Conservation (phyloP, 2,797 vertebrate species). For the Takifugu rubripes region DNA sequence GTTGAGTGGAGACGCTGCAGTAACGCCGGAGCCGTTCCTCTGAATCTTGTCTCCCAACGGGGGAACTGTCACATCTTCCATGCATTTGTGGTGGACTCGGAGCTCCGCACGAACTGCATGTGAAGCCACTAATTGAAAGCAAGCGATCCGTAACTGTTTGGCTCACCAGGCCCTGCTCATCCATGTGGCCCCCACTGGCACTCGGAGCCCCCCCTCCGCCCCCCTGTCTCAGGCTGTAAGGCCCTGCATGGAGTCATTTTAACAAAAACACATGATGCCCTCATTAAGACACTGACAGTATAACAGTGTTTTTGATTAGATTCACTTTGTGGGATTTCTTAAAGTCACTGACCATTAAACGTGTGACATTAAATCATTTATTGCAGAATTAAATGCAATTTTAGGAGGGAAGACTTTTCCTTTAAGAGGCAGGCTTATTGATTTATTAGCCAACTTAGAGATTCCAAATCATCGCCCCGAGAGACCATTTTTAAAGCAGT, state of each 20-base stretch:
- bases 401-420: too few species aligned
- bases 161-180: constrained; percentile 64
- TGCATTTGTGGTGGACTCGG: constrained; percentile 65
- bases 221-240: constrained; percentile 11
- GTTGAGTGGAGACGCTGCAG: constrained; percentile 65
- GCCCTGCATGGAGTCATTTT: background rate
- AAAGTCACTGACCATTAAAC: background rate
- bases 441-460: too few species aligned
- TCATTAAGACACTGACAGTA: background rate
- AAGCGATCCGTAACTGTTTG: constrained; percentile 71
- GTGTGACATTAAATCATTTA: too few species aligned
- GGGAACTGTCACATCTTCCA: constrained; percentile 68
- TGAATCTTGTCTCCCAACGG: constrained; percentile 54
- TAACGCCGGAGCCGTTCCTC: constrained; percentile 58
- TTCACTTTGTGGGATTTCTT: background rate
- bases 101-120: constrained; percentile 66
- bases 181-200: constrained; percentile 62
- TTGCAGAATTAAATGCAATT: too few species aligned
- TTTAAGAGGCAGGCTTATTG: too few species aligned
- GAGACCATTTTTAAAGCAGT: too few species aligned
- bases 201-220: constrained; percentile 33
- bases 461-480: too few species aligned
- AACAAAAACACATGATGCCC: constrained; percentile 1
- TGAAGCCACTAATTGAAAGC: constrained; percentile 73
- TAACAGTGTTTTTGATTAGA: background rate